Conservation (phyloP, 1,140 invertebrate genomes). For the Vollenhovia emeryi region DNA sequence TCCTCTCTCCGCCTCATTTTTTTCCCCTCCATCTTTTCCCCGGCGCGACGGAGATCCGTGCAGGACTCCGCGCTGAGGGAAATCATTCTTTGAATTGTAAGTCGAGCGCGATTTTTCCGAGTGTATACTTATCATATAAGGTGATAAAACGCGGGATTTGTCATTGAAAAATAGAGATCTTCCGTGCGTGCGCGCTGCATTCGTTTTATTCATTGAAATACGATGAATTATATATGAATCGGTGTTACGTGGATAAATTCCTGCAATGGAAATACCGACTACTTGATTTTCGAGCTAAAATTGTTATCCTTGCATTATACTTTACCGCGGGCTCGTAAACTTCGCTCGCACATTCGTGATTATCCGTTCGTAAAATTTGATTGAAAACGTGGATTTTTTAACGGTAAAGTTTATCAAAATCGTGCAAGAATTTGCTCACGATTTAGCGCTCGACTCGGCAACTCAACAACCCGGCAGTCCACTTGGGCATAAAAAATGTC, state of each 20-base stretch:
- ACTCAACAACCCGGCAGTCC: neutral
- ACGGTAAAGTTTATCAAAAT: neutral
- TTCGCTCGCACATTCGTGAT: neutral
- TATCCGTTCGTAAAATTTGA: neutral
- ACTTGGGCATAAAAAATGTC: neutral
- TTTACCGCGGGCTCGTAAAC: neutral
- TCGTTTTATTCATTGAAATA: constrained; percentile 22
- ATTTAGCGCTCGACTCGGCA: neutral
- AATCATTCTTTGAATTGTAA: constrained; percentile 64
- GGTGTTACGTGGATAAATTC: neutral
- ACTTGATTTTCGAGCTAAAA: neutral
- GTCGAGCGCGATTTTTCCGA: constrained; percentile 34
- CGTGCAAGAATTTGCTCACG: neutral
- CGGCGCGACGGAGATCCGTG: constrained; percentile 17
- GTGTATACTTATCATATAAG: constrained; percentile 38
- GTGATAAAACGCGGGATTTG: constrained; percentile 58
- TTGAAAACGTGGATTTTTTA: neutral
- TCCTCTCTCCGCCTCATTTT: neutral
- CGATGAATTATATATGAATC: constrained; percentile 56
- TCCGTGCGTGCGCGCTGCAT: neutral
- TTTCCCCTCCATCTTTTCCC: constrained; percentile 12
- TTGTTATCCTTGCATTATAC: neutral
- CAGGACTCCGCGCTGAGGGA: constrained; percentile 63
- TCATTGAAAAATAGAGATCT: constrained; percentile 31
- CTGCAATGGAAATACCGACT: neutral